These are phyloP conservation scores for Vombatus ursinus DNA, from an alignment of 2,113 vertebrate species.

Conservation along the genomic window DNA sequence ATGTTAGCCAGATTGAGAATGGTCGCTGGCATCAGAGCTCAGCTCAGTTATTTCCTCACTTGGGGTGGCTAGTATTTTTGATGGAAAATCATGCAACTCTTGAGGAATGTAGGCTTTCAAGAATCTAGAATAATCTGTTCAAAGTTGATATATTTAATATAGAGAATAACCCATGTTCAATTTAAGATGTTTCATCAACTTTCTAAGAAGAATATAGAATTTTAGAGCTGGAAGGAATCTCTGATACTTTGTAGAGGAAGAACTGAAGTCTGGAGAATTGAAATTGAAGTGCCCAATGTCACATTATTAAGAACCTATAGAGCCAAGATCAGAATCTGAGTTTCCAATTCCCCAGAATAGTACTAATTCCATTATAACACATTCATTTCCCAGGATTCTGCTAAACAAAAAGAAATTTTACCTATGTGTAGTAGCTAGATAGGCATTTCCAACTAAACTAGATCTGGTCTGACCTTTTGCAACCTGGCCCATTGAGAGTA, in stretches of 20 bases:
- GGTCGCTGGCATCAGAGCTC: background rate
- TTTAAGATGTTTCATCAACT: background rate
- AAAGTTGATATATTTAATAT: background rate
- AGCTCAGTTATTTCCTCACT: background rate
- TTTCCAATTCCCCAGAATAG: background rate
- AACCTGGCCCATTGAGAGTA: background rate
- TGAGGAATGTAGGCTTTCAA: background rate
- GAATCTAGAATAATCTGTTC: background rate
- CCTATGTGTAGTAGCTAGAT: background rate
- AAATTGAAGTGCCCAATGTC: background rate
- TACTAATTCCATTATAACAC: background rate
- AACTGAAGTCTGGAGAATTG: background rate
- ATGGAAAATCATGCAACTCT: background rate
- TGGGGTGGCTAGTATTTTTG: background rate
- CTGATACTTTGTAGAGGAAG: background rate
- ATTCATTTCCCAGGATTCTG: background rate
- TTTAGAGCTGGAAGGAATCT: background rate
- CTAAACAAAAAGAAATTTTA: background rate
- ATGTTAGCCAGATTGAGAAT: background rate
- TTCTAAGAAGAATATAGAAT: background rate
- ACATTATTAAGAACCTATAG: background rate
- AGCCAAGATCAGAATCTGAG: background rate
- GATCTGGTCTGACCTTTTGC: too few species aligned
- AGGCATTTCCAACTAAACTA: background rate
- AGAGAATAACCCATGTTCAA: background rate